Percentiles rank a stretch among this genome's conserved stretches.
Conservation (phyloP, 53 echinoderm and acorn worm genomes). For the Henricia sp. region DNA sequence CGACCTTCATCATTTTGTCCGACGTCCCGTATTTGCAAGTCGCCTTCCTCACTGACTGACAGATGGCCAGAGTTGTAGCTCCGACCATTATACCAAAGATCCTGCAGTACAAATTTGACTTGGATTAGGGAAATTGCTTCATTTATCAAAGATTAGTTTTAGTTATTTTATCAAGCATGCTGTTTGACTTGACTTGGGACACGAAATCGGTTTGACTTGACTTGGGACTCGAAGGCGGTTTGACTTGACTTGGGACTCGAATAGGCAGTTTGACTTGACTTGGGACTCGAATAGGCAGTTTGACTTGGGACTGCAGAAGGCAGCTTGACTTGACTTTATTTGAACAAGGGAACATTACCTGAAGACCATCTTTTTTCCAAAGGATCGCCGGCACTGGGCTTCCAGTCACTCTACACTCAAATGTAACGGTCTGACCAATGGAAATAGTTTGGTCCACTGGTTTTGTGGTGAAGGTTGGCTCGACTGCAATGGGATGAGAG, state of each 20-base stretch:
- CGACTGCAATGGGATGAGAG: constrained; percentile 76
- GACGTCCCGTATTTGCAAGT: constrained; percentile 68
- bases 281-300: too few relatives aligned
- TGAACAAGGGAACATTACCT: constrained; percentile 61
- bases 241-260: too few relatives aligned
- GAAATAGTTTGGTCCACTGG: constrained; percentile 79
- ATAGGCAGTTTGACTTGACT: too few relatives aligned
- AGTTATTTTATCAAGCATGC: too few relatives aligned
- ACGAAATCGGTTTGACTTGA: too few relatives aligned
- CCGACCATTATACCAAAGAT: constrained; percentile 29
- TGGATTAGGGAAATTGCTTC: too few relatives aligned
- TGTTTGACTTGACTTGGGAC: too few relatives aligned
- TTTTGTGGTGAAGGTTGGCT: constrained; percentile 68
- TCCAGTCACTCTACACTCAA: constrained; percentile 83
- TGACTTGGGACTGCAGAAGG: too few relatives aligned
- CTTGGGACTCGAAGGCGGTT: too few relatives aligned
- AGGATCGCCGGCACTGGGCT: constrained; percentile 76
- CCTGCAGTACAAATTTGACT: too few relatives aligned
- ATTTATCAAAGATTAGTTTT: too few relatives aligned
- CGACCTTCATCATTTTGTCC: constrained; percentile 76
- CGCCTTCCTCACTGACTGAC: constrained; percentile 69
- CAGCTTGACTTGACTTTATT: too few relatives aligned
- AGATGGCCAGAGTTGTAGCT: constrained; percentile 68
- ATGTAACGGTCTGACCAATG: constrained; percentile 62
- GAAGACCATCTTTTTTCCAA: constrained; percentile 83